These are phyloP conservation scores for Drosophila nannoptera DNA, from an alignment of 1,140 invertebrate species.

Conservation along the genomic window DNA sequence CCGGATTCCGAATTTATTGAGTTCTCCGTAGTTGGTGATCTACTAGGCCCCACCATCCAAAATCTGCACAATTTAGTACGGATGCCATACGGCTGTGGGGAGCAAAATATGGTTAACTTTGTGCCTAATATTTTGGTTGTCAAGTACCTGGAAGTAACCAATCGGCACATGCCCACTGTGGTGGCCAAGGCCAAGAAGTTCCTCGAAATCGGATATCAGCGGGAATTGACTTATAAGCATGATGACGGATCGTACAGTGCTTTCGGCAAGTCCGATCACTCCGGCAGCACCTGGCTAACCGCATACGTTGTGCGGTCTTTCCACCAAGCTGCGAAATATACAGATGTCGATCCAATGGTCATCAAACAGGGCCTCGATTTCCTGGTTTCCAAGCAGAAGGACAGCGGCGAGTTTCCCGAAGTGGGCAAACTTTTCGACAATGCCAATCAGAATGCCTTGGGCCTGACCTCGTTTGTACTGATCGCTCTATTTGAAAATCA, in stretches of 20 bases:
- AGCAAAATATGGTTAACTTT: slow-evolving; percentile 97
- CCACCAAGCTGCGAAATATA: slow-evolving; percentile 88
- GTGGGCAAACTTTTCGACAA: slow-evolving; percentile 82
- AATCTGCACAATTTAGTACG: slow-evolving; percentile 88
- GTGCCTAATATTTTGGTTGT: slow-evolving; percentile 93
- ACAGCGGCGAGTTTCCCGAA: slow-evolving; percentile 91
- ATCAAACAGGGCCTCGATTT: slow-evolving; percentile 88
- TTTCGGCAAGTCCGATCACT: slow-evolving; percentile 89
- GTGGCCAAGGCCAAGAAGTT: slow-evolving; percentile 84
- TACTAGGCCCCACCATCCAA: slow-evolving; percentile 87
- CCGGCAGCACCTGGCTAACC: slow-evolving; percentile 94
- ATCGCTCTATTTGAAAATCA: slow-evolving; percentile 89
- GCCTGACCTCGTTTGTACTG: slow-evolving; percentile 91
- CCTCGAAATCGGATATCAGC: slow-evolving; percentile 93
- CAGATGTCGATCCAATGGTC: slow-evolving; percentile 88
- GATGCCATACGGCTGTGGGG: slow-evolving; percentile 94
- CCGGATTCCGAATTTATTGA: slow-evolving; percentile 85
- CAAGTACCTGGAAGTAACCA: slow-evolving; percentile 83
- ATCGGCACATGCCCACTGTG: slow-evolving; percentile 47
- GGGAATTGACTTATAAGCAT: slow-evolving; percentile 93
- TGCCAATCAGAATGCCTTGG: slow-evolving; percentile 81
- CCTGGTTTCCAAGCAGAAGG: slow-evolving; percentile 82
- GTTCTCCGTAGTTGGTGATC: slow-evolving; percentile 87
- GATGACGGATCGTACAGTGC: slow-evolving; percentile 96
- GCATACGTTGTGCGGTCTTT: slow-evolving; percentile 95